Evolutionary conservation across 2,888 invertebrate species (phyloP), one percentile per base, ranked within the genome.

Genomic region (Anoplius nigerrimus): DNA sequence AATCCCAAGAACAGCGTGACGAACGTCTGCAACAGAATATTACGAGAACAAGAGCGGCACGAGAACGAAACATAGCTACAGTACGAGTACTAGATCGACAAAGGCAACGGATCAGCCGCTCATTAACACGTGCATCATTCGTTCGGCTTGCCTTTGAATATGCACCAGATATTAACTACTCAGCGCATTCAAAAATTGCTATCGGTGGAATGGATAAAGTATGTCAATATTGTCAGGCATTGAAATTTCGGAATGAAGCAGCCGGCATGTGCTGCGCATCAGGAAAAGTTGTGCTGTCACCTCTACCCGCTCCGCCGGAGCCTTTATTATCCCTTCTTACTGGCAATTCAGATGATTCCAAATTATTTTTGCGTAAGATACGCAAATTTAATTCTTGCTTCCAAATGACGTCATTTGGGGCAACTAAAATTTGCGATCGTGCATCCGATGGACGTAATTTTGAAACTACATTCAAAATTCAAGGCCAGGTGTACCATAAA

Each of bases 201-300:
- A 2, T 45, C 16, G 45, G 45, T 16, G 16, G 4, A 5, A 83
- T 87, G 84, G 79, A 77, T 74, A 75, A 66, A 64, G 69, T 84
- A 74, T 85, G 86, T 72, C 60, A 52, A 80, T 79, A 83, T 84
- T 86, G 85, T 74, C 81, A 81, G 71, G 83, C 86, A 66, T 79
- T 85, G 58, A 86, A 85, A 72, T 86, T 77, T 69, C 82, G 78
- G 77, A 81, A 80, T 72, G 87, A 89, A 86, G 72, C 86, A 55
- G 75, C 80, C 76, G 88, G 86, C 76, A 83, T 88, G 81, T 89
- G 87, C 77, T 89, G 87, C 80, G 80, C 84, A 63, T 81, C 75
- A 74, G 87, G 87, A 69, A 88, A 89, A 84, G 84, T 88, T 69
- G 81, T 82, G 82, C 80, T 88, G 78, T 75, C 82, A 74, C 76